Base-by-base conservation (phyloP, 2,797 vertebrate species). In the Sebastes minor region DNA sequence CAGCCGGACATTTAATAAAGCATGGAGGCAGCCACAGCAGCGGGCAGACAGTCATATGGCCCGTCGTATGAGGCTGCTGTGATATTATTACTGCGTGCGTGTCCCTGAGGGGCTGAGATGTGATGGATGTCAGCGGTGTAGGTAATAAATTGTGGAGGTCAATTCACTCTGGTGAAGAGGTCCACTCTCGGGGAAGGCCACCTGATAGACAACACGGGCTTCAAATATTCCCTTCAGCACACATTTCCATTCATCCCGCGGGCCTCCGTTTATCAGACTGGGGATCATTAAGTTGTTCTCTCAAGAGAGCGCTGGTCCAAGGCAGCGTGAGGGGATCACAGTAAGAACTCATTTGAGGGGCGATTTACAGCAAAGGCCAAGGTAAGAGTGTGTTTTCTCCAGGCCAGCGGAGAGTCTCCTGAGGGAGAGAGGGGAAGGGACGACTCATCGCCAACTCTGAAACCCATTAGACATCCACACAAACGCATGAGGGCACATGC, bases 81-180 rank as follows among this genome's bases (percentile, higher is more conserved):
- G 73, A 86, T 83, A 75, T 86, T 86, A 90, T 92, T 87, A 89
- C 79, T 78, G 74, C 23, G 3, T 71, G 70, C n/a, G 71, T 76
- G 86, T 84, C 88, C 85, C 83, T 72, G 82, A 80, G 86, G 89
- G 89, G 72, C 65, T 80, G 80, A 73, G 62, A 73, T 81, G 81
- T 85, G 87, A 91, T 87, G 80, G 76, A 91, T 91, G 84, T 90
- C 86, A 82, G 82, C 18, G 1, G 57, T 27, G 67, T 65, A 52
- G 63, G 74, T 88, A 91, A 93, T 92, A 92, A 94, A 94, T 91
- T 86, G 91, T 66, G n/a, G 60, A 84, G 90, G 92, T 93, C 89
- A 90, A 88, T 85, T 84, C 87, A 89, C 84, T 92, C 84, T 69
- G 80, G 76, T 87, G 77, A 86, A 83, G 82, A 88, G 82, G 89